Percentiles rank a stretch among this genome's conserved stretches.
These are phyloP conservation scores for Zonitis immaculata DNA, from an alignment of 2,888 invertebrate species.

Conservation along the genomic window DNA sequence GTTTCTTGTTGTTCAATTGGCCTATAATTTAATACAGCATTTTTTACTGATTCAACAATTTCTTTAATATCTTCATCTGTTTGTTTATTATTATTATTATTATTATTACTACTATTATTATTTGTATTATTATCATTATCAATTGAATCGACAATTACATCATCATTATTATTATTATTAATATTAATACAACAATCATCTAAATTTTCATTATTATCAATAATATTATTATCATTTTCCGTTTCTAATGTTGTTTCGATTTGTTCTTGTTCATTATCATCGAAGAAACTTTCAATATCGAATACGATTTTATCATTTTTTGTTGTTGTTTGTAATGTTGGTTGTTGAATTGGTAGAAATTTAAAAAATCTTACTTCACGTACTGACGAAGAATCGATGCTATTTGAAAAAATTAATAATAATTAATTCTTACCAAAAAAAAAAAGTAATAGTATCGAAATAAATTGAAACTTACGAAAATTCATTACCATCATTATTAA, in stretches of 20 bases:
- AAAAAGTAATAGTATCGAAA: conserved; percentile 1
- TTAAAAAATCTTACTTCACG: conserved; percentile 13
- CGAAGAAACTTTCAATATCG: background rate
- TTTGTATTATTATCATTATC: conserved; percentile 5
- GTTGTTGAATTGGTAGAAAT: conserved; percentile 3
- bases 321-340: background rate
- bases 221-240: background rate
- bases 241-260: conserved; percentile 5
- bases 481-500: conserved; percentile 51
- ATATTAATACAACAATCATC: background rate
- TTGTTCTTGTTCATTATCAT: conserved; percentile 3
- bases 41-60: conserved; percentile 30
- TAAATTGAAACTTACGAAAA: conserved; percentile 46
- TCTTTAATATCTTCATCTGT: conserved; percentile 29
- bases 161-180: conserved; percentile 4
- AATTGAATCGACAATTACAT: too few relatives aligned
- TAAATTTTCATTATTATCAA: background rate
- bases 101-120: conserved; percentile 1
- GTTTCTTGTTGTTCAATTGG: conserved; percentile 19
- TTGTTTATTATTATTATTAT: conserved; percentile 12
- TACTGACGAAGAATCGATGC: conserved; percentile 27
- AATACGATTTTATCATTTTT: background rate
- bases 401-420: conserved; percentile 15
- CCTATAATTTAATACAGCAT: conserved; percentile 25
- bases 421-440: conserved; percentile 1